Percentiles rank a stretch among this genome's conserved stretches.
phyloP scores from a whole-genome alignment of 2,888 invertebrate species.

The Cheilosia vulpina region DNA sequence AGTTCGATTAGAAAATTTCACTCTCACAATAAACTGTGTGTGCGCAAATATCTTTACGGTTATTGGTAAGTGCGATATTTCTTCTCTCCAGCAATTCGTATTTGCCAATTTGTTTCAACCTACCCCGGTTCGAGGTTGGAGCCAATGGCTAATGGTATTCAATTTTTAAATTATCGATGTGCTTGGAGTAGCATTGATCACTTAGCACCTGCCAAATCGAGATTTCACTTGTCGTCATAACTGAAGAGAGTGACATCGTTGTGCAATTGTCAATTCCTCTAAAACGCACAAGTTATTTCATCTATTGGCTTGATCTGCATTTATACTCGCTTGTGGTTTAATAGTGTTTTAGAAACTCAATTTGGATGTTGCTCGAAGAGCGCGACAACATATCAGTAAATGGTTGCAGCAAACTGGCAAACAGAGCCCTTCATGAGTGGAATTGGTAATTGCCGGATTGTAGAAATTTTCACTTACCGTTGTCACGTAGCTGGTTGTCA shows the following conservation, averaged over 20 bases:
- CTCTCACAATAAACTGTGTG: conserved; percentile 39
- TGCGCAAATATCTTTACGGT: conserved; percentile 1
- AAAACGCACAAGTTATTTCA: not conserved
- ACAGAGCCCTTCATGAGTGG: conserved; percentile 64
- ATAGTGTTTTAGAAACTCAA: conserved; percentile 43
- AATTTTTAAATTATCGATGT: conserved; percentile 29
- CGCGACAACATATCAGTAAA: conserved; percentile 37
- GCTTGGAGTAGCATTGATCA: conserved; percentile 14
- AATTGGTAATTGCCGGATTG: conserved; percentile 50
- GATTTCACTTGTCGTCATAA: conserved; percentile 61
- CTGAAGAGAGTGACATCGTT: conserved; percentile 48
- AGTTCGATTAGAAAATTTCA: conserved; percentile 68
- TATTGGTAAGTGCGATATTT: conserved; percentile 23
- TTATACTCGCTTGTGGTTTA: not conserved
- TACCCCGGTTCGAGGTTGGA: not conserved
- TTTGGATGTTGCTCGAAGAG: conserved; percentile 30
- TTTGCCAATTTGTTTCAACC: conserved; percentile 43
- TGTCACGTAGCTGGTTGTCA: conserved; percentile 34
- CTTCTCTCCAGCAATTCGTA: conserved; percentile 13
- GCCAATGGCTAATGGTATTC: conserved; percentile 28
- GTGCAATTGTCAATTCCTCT: conserved; percentile 44
- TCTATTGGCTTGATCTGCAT: not conserved
- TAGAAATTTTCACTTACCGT: conserved; percentile 42
- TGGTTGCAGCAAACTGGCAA: conserved; percentile 59
- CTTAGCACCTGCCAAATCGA: conserved; percentile 63